phyloP scores from a whole-genome alignment of 1,140 invertebrate species.

The Neotoxoptera formosana region DNA sequence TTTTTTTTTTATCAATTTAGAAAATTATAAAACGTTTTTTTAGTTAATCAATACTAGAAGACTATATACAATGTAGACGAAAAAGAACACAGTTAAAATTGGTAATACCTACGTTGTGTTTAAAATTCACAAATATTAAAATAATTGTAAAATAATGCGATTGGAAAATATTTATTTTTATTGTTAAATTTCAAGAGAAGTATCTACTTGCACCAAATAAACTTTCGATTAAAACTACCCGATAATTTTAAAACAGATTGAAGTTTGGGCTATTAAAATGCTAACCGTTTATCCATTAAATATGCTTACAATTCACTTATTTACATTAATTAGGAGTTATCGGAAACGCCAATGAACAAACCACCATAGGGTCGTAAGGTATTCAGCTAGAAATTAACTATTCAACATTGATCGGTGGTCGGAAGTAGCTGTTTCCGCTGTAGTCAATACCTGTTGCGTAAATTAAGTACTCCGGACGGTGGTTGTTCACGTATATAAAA shows the following conservation, averaged over 20 bases:
- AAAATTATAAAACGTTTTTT: background rate
- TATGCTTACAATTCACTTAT: background rate
- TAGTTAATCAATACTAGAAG: no score
- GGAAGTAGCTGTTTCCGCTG: background rate
- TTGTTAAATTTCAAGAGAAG: background rate
- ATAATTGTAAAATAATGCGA: no score
- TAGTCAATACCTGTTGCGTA: background rate
- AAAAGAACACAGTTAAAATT: no score
- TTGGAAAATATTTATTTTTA: no score
- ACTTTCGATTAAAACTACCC: background rate
- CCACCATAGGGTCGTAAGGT: background rate
- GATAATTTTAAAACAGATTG: background rate
- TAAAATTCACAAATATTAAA: no score
- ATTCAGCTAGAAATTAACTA: conserved; percentile 7
- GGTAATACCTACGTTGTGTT: no score
- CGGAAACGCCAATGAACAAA: background rate
- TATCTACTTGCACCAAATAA: no score
- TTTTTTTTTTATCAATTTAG: background rate
- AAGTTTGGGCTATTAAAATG: background rate
- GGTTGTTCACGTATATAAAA: conserved; percentile 7
- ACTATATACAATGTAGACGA: no score
- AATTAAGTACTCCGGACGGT: conserved; percentile 4
- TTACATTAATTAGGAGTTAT: background rate
- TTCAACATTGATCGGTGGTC: background rate
- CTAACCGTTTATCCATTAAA: background rate